Evolutionary conservation across 2,113 vertebrate genomes (phyloP).

Genomic region (Tupaia chinensis): DNA sequence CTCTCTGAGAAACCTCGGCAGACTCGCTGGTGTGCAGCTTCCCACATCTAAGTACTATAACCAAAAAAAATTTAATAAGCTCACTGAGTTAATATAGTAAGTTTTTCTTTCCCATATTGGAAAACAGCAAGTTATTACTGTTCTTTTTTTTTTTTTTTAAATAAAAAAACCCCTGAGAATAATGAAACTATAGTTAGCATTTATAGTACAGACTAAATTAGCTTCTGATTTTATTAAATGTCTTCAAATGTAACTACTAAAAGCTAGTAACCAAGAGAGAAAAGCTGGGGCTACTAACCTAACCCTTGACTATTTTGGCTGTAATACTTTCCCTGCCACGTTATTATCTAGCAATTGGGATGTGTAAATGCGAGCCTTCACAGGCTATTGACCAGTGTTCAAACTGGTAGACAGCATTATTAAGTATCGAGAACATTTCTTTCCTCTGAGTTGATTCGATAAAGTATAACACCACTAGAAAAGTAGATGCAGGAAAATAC

Average conservation of each 20-base stretch:
- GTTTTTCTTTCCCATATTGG: not conserved
- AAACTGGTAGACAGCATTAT: not conserved
- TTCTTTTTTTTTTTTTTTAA: not conserved
- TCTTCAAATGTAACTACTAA: not conserved
- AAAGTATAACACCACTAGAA: not conserved
- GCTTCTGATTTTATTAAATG: not conserved
- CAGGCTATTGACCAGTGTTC: not conserved
- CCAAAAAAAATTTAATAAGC: not conserved
- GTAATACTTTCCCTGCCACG: not conserved
- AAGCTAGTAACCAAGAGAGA: not conserved
- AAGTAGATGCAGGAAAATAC: not conserved
- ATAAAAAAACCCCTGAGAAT: not conserved
- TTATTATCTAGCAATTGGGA: not conserved
- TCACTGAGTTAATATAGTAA: not conserved
- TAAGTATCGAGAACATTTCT: not conserved
- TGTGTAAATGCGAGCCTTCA: not conserved
- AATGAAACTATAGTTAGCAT: not conserved
- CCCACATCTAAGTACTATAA: not conserved
- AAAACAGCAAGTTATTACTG: not conserved
- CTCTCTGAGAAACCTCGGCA: too few relatives aligned
- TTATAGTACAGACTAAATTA: not conserved
- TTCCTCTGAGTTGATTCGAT: not conserved
- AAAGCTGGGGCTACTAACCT: not conserved
- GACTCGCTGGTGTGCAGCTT: too few relatives aligned
- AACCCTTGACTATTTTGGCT: not conserved